Percentiles rank a stretch among this genome's conserved stretches.
Evolutionary conservation across 2,888 invertebrate species (phyloP).

Genomic region (Cheilosia scutellata): DNA sequence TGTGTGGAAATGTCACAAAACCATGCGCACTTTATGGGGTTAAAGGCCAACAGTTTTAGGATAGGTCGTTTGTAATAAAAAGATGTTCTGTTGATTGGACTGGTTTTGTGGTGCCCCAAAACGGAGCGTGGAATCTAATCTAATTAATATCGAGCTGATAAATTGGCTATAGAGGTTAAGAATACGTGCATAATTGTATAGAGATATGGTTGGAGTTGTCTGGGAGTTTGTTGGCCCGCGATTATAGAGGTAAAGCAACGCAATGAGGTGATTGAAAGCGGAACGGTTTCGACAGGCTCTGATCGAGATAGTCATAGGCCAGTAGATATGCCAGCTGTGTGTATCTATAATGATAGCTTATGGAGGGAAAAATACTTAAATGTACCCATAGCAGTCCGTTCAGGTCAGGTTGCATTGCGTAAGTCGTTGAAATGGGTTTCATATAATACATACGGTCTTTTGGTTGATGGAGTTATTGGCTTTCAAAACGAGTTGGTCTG

Average conservation of each 20-base stretch:
- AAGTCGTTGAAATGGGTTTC: slow-evolving; percentile 1
- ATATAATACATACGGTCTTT: background rate
- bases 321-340: slow-evolving; percentile 41
- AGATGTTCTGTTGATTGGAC: slow-evolving; percentile 12
- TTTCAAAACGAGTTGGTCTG: background rate
- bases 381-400: slow-evolving; percentile 2
- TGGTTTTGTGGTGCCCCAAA: slow-evolving; percentile 1
- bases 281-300: slow-evolving; percentile 48
- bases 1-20: slow-evolving; percentile 36
- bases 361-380: background rate
- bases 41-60: background rate
- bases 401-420: slow-evolving; percentile 30
- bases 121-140: slow-evolving; percentile 27
- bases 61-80: background rate
- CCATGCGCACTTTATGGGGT: background rate
- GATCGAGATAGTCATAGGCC: slow-evolving; percentile 54
- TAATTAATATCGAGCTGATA: slow-evolving; percentile 36
- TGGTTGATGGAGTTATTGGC: slow-evolving; percentile 8
- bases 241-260: slow-evolving; percentile 29
- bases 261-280: slow-evolving; percentile 50
- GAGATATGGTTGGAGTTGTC: slow-evolving; percentile 16
- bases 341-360: slow-evolving; percentile 13
- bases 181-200: slow-evolving; percentile 54
- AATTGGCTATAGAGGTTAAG: slow-evolving; percentile 25
- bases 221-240: background rate